These are phyloP conservation scores for Brachionus sp. DNA, from an alignment of 1,140 invertebrate species.

Conservation along the genomic window DNA sequence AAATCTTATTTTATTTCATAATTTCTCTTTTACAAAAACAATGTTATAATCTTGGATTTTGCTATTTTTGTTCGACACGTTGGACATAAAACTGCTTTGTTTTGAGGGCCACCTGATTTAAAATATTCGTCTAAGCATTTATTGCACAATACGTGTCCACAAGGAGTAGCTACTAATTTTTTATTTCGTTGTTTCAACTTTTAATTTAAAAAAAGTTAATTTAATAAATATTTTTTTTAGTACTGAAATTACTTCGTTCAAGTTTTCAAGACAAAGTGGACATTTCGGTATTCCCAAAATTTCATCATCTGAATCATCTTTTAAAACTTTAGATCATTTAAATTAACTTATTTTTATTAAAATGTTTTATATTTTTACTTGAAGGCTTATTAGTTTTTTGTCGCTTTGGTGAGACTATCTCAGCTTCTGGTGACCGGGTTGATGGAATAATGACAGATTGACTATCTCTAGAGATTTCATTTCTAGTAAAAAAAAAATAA, in stretches of 20 bases:
- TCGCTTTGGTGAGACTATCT: neutral
- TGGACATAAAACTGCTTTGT: constrained; percentile 12
- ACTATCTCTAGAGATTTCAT: neutral
- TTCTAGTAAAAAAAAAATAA: neutral
- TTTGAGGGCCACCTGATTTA: neutral
- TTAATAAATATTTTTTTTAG: neutral
- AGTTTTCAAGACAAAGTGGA: constrained; percentile 39
- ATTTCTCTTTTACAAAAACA: constrained; percentile 4
- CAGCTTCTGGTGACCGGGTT: neutral
- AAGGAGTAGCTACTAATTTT: constrained; percentile 27
- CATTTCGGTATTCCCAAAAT: constrained; percentile 9
- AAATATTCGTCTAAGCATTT: constrained; percentile 29
- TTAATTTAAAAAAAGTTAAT: neutral
- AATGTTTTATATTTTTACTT: neutral
- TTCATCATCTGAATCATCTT: neutral
- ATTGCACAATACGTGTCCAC: constrained; percentile 43
- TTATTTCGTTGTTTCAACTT: constrained; percentile 28
- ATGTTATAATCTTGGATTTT: neutral
- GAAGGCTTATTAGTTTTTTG: neutral
- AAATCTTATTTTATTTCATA: neutral
- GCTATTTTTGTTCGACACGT: constrained; percentile 26
- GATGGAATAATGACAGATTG: neutral
- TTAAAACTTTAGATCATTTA: neutral
- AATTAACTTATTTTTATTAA: neutral
- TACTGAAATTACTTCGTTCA: constrained; percentile 14